Base-by-base conservation (phyloP, 2,797 vertebrate species). In the Semaprochilodus insignis region DNA sequence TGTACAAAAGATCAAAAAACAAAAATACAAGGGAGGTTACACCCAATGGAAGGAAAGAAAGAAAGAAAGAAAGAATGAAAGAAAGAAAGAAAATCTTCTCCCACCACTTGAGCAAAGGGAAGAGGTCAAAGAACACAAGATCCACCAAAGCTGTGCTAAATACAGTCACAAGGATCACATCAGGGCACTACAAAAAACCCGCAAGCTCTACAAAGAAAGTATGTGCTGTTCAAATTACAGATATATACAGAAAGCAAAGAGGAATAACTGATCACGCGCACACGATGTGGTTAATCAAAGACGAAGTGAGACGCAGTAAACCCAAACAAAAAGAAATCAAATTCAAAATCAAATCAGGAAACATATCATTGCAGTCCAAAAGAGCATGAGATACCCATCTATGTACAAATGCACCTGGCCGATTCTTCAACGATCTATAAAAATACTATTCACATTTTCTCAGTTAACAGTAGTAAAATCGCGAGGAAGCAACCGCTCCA, bases 371-470 rank as follows among this genome's bases (percentile, higher is more conserved):
- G 92, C 93, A 94, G 89, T 88, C 88, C 69, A 83, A 89, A 85
- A 88, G 87, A 92, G 86, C 88, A 92, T 92, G 83, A 82, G 88
- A 90, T 91, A 93, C 92, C 91, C 88, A 93, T 93, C 83, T 97
- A 97, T 99, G 96, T 98, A 99, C 97, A 99, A 96, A 96, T 94
- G 93, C 93, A 94, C 94, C 95, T 95, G 93, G 93, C 96, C 96
- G 91, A 95, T 93, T 95, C 93, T 93, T 95, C 93, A 93, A 93
- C 95, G 92, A 94, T 94, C 96, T 99, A 99, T 96, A 99, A 99
- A 99, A 99, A 99, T 99, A 99, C 95, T 97, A 96, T 98, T 96
- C 95, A 95, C 95, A 97, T 97, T 97, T 97, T 94, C 94, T 89
- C 94, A 94, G 91, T 94, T 95, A 96, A 96, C 94, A 96, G 93